phyloP scores from a whole-genome alignment of 1,140 invertebrate genomes.

The Tribolium castaneum region DNA sequence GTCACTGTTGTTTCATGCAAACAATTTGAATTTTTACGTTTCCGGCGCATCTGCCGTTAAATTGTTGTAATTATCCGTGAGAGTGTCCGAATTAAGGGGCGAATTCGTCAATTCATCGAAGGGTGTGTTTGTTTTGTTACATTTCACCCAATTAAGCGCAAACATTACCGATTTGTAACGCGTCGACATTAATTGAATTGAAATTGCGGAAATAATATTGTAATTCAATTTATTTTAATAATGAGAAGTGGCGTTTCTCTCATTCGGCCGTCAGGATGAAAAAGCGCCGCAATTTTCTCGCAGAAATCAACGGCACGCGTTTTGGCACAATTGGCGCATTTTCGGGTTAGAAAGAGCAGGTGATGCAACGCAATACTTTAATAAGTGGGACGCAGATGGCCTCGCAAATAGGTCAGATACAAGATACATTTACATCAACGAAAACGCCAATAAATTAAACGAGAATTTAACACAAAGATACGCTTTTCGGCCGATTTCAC shows the following conservation, averaged over 20 bases:
- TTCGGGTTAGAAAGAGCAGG: slow-evolving; percentile 42
- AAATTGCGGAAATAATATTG: slow-evolving; percentile 23
- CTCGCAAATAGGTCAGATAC: slow-evolving; percentile 45
- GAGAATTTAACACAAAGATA: slow-evolving; percentile 1
- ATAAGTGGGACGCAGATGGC: slow-evolving; percentile 44
- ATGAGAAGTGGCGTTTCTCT: neutral
- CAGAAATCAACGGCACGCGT: slow-evolving; percentile 9
- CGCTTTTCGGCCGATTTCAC: slow-evolving; percentile 20
- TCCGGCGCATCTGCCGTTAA: slow-evolving; percentile 17
- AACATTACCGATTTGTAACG: slow-evolving; percentile 32
- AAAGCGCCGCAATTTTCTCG: neutral
- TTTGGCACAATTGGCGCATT: neutral
- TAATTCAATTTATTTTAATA: slow-evolving; percentile 34
- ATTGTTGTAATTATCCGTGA: slow-evolving; percentile 12
- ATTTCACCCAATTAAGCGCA: neutral
- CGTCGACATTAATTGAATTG: neutral
- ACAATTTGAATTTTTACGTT: neutral
- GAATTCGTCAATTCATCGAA: neutral
- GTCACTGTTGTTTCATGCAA: too few relatives aligned
- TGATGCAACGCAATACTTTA: slow-evolving; percentile 46
- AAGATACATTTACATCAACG: slow-evolving; percentile 8
- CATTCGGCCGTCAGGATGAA: neutral
- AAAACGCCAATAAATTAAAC: slow-evolving; percentile 22
- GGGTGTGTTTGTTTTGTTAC: neutral
- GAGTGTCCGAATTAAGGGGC: slow-evolving; percentile 4